phyloP scores from a whole-genome alignment of 1,140 invertebrate species.

The Augochlora pura region DNA sequence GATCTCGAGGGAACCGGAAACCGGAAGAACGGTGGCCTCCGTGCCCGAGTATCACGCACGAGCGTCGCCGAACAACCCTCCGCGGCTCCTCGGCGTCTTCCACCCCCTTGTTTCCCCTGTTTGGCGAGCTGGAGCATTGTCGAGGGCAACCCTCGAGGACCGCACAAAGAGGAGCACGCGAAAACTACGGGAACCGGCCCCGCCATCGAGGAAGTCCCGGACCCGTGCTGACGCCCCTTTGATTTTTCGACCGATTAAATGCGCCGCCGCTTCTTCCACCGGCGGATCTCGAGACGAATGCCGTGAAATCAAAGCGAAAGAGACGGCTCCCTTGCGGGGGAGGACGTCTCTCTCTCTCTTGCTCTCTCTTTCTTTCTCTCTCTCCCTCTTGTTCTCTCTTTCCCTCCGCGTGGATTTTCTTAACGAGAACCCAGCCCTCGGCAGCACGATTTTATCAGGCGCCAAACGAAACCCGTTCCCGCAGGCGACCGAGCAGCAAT shows the following conservation, averaged over 20 bases:
- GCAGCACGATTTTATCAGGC: slow-evolving; percentile 20
- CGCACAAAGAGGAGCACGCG: slow-evolving; percentile 35
- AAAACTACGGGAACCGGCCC: slow-evolving; percentile 15
- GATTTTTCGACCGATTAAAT: slow-evolving; percentile 56
- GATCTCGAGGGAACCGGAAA: not conserved
- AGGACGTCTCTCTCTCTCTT: not conserved
- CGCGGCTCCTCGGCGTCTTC: slow-evolving; percentile 7
- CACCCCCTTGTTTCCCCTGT: slow-evolving; percentile 13
- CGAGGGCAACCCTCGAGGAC: slow-evolving; percentile 49
- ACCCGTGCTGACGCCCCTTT: slow-evolving; percentile 36
- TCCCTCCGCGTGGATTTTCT: slow-evolving; percentile 6
- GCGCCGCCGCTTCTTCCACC: slow-evolving; percentile 23
- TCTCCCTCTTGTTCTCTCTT: too few relatives aligned
- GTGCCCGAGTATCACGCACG: slow-evolving; percentile 15
- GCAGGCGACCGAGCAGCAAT: not conserved
- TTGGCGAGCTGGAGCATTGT: slow-evolving; percentile 40
- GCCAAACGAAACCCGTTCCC: slow-evolving; percentile 12
- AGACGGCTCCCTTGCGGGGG: not conserved
- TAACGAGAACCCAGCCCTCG: slow-evolving; percentile 32
- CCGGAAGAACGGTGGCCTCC: slow-evolving; percentile 21
- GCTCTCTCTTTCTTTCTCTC: too few relatives aligned
- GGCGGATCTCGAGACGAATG: slow-evolving; percentile 38
- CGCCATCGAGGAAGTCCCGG: not conserved
- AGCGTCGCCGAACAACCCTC: slow-evolving; percentile 31
- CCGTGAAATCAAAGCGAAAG: slow-evolving; percentile 33